These are phyloP conservation scores for Drosophila erecta DNA, from an alignment of 1,140 invertebrate genomes.

Conservation along the genomic window DNA sequence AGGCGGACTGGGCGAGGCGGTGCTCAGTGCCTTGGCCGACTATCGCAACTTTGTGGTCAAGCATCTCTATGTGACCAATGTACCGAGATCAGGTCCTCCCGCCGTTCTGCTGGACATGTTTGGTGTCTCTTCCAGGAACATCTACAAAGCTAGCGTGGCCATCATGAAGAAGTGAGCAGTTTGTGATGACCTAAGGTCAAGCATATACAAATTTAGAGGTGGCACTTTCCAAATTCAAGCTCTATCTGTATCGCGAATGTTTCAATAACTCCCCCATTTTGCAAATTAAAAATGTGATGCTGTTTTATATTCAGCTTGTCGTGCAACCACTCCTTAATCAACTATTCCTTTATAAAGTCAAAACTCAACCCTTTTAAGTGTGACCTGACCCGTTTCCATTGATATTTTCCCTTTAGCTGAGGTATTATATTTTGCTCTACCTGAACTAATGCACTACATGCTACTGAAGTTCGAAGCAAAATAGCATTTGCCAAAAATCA, in stretches of 20 bases:
- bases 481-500: conserved; percentile 55
- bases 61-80: conserved; percentile 91
- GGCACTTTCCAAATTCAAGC: not conserved
- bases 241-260: not conserved
- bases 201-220: no score
- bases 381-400: not conserved
- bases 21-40: conserved; percentile 91
- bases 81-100: conserved; percentile 97
- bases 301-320: not conserved
- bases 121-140: conserved; percentile 93
- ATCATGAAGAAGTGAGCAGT: conserved; percentile 86
- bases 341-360: not conserved
- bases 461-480: conserved; percentile 21
- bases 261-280: no score
- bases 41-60: conserved; percentile 91
- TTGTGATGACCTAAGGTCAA: no score
- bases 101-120: conserved; percentile 93
- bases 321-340: not conserved
- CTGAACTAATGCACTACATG: conserved; percentile 33
- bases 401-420: not conserved
- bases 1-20: conserved; percentile 97
- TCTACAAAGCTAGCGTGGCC: conserved; percentile 89
- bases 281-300: not conserved
- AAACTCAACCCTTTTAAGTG: conserved; percentile 13
- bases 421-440: conserved; percentile 7